Evolutionary conservation across 2,797 vertebrate species (phyloP), one percentile per base, ranked within the genome.

Genomic region (Eulemur albifrons): DNA sequence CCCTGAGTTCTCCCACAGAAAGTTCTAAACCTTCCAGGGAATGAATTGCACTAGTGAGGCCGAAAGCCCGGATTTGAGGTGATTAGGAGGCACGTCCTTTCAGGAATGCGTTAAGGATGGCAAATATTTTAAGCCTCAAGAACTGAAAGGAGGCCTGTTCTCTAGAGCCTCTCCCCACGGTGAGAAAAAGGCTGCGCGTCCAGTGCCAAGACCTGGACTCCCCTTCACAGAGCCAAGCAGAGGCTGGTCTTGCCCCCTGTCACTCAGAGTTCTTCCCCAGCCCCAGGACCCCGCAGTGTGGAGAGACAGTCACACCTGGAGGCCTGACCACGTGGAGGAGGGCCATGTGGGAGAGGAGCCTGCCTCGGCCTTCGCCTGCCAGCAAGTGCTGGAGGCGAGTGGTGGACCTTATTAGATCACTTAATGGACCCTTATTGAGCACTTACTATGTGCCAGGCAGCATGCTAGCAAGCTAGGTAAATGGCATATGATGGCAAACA

Each of bases 61-160:
- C 11, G 32, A 86, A 95, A 97, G 81, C 63, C 57, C 15, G 27
- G 94, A 93, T 94, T 85, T 94, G 79, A 86, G 20, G 43, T 1
- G 82, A 97, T 96, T 88, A 96, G 91, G 82, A 54, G 69, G 43
- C 5, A 17, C 1, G 4, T 83, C 80, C 27, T 32, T 69, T 82
- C 82, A 94, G 65, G 96, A 97, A 91, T 90, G 90, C 77, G 9
- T 61, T 97, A 96, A 97, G 88, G 54, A 96, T 9, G 59, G 85
- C 85, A 97, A 96, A 50, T 96, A 97, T 97, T 86, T 96, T 97
- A 97, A 98, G 88, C 94, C 65, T 92, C 57, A 23, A 92, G 72
- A 85, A 65, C 57, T 93, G 25, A 93, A 97, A 76, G 72, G 72
- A 90, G 20, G 52, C 21, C 69, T 95, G 52, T 80, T 90, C 67